Percentiles rank a stretch among this genome's conserved stretches.
Evolutionary conservation across 92 coral and sea anemone species (phyloP).

Genomic region (Parazoanthus swiftii): DNA sequence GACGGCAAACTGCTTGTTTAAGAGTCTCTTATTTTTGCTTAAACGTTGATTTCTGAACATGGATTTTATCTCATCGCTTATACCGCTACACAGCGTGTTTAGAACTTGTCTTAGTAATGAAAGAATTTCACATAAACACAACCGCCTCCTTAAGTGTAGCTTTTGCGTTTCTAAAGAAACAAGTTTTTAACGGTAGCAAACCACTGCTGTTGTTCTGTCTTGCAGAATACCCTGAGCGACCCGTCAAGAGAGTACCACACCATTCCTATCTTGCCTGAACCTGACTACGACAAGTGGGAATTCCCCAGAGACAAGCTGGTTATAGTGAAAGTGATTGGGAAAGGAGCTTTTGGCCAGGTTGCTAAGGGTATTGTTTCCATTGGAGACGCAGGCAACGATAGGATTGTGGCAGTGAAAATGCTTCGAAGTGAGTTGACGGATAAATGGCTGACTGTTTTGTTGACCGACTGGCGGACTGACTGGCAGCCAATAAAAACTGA

Average conservation of each 20-base stretch:
- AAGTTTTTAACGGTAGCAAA: neutral
- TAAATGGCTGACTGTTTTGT: neutral
- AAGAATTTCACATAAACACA: no score
- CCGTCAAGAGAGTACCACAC: conserved; percentile 33
- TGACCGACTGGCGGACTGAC: neutral
- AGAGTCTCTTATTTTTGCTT: no score
- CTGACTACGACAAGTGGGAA: conserved; percentile 26
- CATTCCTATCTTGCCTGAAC: conserved; percentile 22
- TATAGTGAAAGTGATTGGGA: conserved; percentile 41
- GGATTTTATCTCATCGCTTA: no score
- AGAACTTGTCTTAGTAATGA: no score
- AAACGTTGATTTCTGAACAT: no score
- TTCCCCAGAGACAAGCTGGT: conserved; percentile 32
- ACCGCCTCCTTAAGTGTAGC: no score
- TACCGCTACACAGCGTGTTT: neutral
- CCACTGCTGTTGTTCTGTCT: neutral
- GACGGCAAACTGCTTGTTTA: no score
- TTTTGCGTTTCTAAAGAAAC: neutral
- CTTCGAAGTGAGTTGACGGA: conserved; percentile 32
- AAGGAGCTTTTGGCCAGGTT: conserved; percentile 44
- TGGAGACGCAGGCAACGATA: neutral
- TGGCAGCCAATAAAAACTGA: neutral
- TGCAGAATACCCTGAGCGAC: conserved; percentile 19
- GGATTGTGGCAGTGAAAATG: conserved; percentile 41
- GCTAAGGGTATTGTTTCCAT: conserved; percentile 37